Evolutionary conservation across 2,888 invertebrate species (phyloP).

Genomic region (Lacanobia oleracea): DNA sequence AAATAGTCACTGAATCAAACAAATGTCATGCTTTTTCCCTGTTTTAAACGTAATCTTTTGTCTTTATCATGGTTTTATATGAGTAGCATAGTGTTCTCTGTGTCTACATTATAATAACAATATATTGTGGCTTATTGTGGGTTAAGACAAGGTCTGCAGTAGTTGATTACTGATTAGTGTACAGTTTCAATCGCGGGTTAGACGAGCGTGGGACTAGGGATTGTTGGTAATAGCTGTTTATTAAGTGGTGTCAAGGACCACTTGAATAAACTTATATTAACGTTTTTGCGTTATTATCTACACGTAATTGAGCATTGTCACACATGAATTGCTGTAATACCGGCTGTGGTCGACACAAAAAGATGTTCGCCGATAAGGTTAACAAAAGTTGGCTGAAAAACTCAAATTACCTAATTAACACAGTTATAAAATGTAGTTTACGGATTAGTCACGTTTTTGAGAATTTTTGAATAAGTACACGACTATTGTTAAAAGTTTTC

Average conservation of each 20-base stretch:
- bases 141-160: slow-evolving; percentile 70
- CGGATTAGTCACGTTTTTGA: slow-evolving; percentile 2
- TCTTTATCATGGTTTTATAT: slow-evolving; percentile 11
- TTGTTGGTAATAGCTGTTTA: slow-evolving; percentile 78
- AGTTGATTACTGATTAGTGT: slow-evolving; percentile 71
- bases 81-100: slow-evolving; percentile 8
- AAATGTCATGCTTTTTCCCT: slow-evolving; percentile 22
- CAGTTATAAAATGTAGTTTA: slow-evolving; percentile 8
- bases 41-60: slow-evolving; percentile 19
- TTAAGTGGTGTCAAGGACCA: slow-evolving; percentile 80
- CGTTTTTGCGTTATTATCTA: slow-evolving; percentile 57
- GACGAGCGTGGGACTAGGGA: slow-evolving; percentile 82
- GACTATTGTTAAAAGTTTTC: not conserved
- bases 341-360: slow-evolving; percentile 11
- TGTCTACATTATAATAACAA: slow-evolving; percentile 55
- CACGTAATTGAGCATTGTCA: slow-evolving; percentile 62
- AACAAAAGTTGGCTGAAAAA: slow-evolving; percentile 18
- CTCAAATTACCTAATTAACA: not conserved
- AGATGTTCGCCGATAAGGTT: slow-evolving; percentile 24
- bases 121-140: slow-evolving; percentile 53
- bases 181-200: slow-evolving; percentile 74
- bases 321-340: slow-evolving; percentile 39
- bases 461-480: not conserved
- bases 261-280: slow-evolving; percentile 59
- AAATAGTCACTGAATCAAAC: slow-evolving; percentile 14